These are phyloP conservation scores for Lepas anatifera DNA, from an alignment of 2,888 invertebrate species.

Conservation along the genomic window DNA sequence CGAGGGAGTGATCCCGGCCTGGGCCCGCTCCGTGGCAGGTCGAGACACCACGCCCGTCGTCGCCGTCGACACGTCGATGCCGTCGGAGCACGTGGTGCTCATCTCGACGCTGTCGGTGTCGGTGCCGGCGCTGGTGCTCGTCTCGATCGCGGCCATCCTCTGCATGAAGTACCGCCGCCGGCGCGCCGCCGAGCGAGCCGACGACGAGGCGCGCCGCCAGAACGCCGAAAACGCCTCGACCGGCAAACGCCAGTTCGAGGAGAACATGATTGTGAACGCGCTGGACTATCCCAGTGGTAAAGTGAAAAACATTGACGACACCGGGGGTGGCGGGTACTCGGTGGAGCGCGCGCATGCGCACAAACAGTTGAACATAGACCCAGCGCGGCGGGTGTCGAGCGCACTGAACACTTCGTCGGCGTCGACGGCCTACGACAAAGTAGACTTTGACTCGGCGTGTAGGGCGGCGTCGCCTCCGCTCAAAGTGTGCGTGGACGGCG, in stretches of 20 bases:
- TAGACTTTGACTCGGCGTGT: conserved; percentile 1
- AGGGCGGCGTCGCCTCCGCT: background rate
- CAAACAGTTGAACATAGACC: conserved; percentile 14
- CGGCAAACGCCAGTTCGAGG: conserved; percentile 30
- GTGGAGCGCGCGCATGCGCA: background rate
- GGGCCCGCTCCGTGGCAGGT: conserved; percentile 29
- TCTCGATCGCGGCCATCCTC: conserved; percentile 63
- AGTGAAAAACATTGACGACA: conserved; percentile 24
- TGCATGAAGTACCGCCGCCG: conserved; percentile 68
- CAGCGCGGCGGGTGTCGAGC: background rate
- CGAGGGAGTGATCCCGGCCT: conserved; percentile 27
- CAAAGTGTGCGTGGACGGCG: background rate
- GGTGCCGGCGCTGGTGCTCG: conserved; percentile 64
- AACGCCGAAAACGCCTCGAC: conserved; percentile 76
- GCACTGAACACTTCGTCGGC: background rate
- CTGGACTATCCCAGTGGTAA: conserved; percentile 27
- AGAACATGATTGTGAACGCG: conserved; percentile 29
- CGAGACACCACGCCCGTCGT: background rate
- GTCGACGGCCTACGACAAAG: conserved; percentile 12
- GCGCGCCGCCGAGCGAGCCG: conserved; percentile 63
- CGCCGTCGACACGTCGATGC: conserved; percentile 33
- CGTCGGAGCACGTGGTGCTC: conserved; percentile 65
- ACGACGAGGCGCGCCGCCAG: conserved; percentile 78
- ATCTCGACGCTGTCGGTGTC: conserved; percentile 74
- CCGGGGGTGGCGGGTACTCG: background rate